Conservation (phyloP, 2,113 vertebrate species). For the Silurus meridionalis region DNA sequence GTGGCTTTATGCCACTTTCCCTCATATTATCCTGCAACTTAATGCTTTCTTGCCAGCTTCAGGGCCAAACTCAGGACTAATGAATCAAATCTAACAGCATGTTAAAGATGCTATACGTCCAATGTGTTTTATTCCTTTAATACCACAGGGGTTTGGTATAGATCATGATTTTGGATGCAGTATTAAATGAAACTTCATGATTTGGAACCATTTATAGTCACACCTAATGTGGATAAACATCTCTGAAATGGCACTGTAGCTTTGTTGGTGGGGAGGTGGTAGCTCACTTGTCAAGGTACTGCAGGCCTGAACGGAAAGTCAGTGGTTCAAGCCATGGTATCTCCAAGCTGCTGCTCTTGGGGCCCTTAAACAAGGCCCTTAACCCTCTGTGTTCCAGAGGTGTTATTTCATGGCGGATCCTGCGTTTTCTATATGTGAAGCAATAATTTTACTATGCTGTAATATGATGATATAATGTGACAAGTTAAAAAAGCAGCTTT, state of each 20-base stretch:
- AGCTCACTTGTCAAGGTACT: too few relatives aligned
- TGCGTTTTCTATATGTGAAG: too few relatives aligned
- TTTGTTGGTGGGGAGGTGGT: too few relatives aligned
- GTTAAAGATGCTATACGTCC: background rate
- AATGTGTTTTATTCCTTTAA: background rate
- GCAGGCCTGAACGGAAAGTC: too few relatives aligned
- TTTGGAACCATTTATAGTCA: background rate
- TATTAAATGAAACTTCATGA: background rate
- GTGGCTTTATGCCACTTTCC: slow-evolving; percentile 30
- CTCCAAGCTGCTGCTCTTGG: too few relatives aligned
- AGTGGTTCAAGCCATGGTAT: too few relatives aligned
- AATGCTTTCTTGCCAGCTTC: background rate
- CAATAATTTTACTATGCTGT: too few relatives aligned
- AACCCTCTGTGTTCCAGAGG: too few relatives aligned
- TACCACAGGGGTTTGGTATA: background rate
- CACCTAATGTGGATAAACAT: background rate
- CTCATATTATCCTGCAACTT: slow-evolving; percentile 6
- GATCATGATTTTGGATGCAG: background rate
- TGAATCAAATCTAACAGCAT: background rate
- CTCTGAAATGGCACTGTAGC: background rate
- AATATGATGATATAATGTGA: too few relatives aligned
- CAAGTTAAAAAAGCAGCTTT: too few relatives aligned
- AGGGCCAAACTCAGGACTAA: background rate
- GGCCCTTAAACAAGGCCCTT: too few relatives aligned
- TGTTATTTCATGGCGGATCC: too few relatives aligned